These are phyloP conservation scores for Notarius quadriscutis DNA, from an alignment of 2,113 vertebrate genomes.

Conservation along the genomic window DNA sequence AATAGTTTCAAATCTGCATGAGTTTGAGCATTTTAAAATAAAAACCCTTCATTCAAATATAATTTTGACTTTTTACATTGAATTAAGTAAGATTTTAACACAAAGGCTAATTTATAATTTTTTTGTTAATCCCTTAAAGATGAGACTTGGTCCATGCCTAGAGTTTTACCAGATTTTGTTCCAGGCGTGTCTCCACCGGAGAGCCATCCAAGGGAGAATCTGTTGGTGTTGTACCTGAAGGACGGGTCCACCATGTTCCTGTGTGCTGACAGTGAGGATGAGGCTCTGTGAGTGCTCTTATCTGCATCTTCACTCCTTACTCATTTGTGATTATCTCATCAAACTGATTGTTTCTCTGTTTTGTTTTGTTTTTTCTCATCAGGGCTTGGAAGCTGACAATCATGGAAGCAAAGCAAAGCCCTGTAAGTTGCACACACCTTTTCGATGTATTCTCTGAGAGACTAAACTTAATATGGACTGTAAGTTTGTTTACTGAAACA, in stretches of 20 bases:
- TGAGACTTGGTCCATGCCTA: neutral
- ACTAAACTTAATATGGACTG: neutral
- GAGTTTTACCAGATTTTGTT: neutral
- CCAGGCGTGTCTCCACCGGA: slow-evolving; percentile 82
- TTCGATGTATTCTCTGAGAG: neutral
- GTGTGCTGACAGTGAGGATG: slow-evolving; percentile 88
- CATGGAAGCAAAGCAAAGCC: slow-evolving; percentile 82
- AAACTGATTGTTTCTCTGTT: neutral
- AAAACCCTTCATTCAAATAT: neutral
- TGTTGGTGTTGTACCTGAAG: slow-evolving; percentile 77
- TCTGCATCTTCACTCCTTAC: neutral
- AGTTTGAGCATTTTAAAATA: neutral
- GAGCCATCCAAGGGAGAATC: slow-evolving; percentile 78
- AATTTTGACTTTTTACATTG: neutral
- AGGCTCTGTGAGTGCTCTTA: slow-evolving; percentile 81
- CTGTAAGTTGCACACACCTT: slow-evolving; percentile 73
- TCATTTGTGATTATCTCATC: neutral
- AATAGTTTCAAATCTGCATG: neutral
- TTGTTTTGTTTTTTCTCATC: slow-evolving; percentile 46
- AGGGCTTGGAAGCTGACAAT: slow-evolving; percentile 92
- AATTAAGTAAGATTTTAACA: neutral
- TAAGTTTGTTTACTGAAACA: neutral
- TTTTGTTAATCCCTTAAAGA: neutral
- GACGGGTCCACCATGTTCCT: slow-evolving; percentile 79
- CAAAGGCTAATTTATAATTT: no score